Conservation (phyloP, 2,888 invertebrate species). For the Metellina segmentata region DNA sequence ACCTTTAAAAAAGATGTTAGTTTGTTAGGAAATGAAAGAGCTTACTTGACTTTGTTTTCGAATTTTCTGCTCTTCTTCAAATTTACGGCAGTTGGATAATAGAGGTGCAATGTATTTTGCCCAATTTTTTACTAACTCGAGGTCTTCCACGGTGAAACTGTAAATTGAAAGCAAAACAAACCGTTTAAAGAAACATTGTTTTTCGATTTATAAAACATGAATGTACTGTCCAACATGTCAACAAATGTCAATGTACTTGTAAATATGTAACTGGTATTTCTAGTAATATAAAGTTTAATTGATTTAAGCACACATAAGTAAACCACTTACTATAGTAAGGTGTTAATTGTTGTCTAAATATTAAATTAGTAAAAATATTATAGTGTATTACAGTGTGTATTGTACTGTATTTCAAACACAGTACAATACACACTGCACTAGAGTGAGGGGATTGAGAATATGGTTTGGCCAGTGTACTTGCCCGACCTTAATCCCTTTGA, state of each 20-base stretch:
- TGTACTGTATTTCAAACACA: too few species aligned
- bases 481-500: too few species aligned
- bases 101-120: slow-evolving; percentile 60
- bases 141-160: slow-evolving; percentile 65
- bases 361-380: too few species aligned
- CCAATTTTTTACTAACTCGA: slow-evolving; percentile 50
- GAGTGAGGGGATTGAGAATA: too few species aligned
- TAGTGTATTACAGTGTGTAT: too few species aligned
- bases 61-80: slow-evolving; percentile 71
- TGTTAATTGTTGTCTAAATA: too few species aligned
- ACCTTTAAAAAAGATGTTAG: background rate
- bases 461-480: too few species aligned
- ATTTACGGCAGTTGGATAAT: slow-evolving; percentile 30
- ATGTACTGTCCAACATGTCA: background rate
- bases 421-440: too few species aligned
- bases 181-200: background rate
- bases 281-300: too few species aligned
- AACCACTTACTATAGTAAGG: background rate
- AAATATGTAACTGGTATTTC: background rate
- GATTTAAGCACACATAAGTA: background rate
- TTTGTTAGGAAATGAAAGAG: background rate
- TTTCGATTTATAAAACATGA: too few species aligned
- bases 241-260: background rate
- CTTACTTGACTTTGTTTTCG: slow-evolving; percentile 61
- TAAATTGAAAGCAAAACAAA: background rate